A percentile compares a stretch with the other conserved stretches of the same genome.
phyloP scores from a whole-genome alignment of 2,797 vertebrate genomes.

The Hemitrygon akajei region DNA sequence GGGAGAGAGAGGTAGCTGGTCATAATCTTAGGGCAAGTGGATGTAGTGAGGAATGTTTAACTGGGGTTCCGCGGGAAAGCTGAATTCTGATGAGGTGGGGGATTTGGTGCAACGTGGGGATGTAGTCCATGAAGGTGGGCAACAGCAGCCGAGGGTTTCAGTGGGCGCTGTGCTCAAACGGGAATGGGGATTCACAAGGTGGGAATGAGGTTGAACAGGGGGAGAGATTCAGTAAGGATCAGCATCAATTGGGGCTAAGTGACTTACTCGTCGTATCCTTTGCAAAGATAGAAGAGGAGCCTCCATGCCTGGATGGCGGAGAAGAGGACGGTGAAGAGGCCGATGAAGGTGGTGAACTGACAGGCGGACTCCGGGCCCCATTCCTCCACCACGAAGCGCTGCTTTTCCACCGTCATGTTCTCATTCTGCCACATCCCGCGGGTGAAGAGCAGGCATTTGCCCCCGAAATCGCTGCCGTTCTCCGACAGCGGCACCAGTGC shows the following conservation, averaged over 20 bases:
- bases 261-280: slow-evolving; percentile 95
- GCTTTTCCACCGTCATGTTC: slow-evolving; percentile 86
- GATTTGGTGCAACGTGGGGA: neutral
- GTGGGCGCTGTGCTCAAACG: neutral
- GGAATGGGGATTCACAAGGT: too few species aligned
- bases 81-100: neutral
- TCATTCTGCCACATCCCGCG: slow-evolving; percentile 95
- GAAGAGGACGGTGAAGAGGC: slow-evolving; percentile 80
- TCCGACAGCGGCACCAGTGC: slow-evolving; percentile 87
- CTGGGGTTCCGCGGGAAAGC: too few species aligned
- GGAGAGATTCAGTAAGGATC: too few species aligned
- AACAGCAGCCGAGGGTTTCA: neutral
- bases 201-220: neutral
- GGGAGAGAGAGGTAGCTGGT: neutral
- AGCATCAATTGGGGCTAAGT: neutral
- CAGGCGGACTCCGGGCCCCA: slow-evolving; percentile 89
- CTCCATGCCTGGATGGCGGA: slow-evolving; percentile 90
- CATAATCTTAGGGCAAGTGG: too few species aligned
- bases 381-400: slow-evolving; percentile 91
- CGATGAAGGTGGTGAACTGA: slow-evolving; percentile 84
- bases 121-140: neutral
- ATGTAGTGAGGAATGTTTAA: neutral
- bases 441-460: slow-evolving; percentile 88
- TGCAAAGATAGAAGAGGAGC: slow-evolving; percentile 85
- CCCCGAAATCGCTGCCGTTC: slow-evolving; percentile 83